A percentile compares a stretch with the other conserved stretches of the same genome.
phyloP scores from a whole-genome alignment of 2,113 vertebrate genomes.

The Phodopus roborovskii region DNA sequence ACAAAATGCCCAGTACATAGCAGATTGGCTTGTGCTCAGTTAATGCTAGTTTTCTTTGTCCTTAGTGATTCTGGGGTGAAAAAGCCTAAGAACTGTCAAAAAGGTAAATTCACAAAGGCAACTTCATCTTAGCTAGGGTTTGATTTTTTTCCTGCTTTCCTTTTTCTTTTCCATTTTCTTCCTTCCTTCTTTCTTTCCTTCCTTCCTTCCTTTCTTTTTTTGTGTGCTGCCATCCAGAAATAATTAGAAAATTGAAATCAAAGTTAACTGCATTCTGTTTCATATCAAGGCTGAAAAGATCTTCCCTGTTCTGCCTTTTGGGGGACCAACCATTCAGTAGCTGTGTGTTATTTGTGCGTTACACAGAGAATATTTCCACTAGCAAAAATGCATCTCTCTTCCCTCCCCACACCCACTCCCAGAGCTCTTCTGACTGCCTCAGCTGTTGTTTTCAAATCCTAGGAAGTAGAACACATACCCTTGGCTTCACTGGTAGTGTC shows the following conservation, averaged over 20 bases:
- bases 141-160: neutral
- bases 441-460: slow-evolving; percentile 49
- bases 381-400: slow-evolving; percentile 27
- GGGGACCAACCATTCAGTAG: neutral
- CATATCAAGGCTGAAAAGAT: neutral
- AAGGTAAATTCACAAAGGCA: neutral
- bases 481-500: slow-evolving; percentile 29
- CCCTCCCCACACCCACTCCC: slow-evolving; percentile 20
- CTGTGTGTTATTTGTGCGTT: neutral
- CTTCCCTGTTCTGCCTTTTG: neutral
- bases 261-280: neutral
- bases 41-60: neutral
- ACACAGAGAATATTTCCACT: slow-evolving; percentile 49
- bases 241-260: neutral
- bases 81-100: neutral
- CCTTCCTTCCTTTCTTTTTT: too few relatives aligned
- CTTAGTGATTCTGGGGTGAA: neutral
- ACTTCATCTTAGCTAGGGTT: neutral
- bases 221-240: neutral
- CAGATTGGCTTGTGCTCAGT: neutral
- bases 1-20: neutral
- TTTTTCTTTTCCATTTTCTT: too few relatives aligned
- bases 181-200: too few relatives aligned
- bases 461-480: neutral
- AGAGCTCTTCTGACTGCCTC: neutral